Conservation (phyloP, 2,797 vertebrate genomes). For the Craterocephalus amniculus region DNA sequence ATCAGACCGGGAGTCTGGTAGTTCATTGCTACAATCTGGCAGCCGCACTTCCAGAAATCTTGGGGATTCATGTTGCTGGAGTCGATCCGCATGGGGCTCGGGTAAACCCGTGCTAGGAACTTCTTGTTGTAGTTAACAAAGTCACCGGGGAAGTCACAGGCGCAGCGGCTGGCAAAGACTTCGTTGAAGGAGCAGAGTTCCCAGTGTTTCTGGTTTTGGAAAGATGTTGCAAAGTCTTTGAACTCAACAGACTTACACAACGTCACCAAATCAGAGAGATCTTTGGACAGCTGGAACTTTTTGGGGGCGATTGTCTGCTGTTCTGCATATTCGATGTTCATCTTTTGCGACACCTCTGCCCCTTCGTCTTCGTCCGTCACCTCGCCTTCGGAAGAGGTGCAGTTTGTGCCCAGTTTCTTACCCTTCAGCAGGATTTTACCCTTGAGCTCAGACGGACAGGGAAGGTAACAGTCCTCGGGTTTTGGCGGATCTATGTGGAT, state of each 20-base stretch:
- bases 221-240: constrained; percentile 93
- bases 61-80: constrained; percentile 99
- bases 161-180: constrained; percentile 92
- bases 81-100: constrained; percentile 98
- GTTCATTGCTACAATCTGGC: constrained; percentile 99
- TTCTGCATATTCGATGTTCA: constrained; percentile 88
- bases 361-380: constrained; percentile 98
- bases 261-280: constrained; percentile 95
- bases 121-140: constrained; percentile 99
- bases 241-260: constrained; percentile 97
- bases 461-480: constrained; percentile 91
- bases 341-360: constrained; percentile 94
- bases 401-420: constrained; percentile 90
- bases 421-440: constrained; percentile 94
- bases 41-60: constrained; percentile 99
- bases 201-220: constrained; percentile 97
- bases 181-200: constrained; percentile 98
- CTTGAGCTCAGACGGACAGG: constrained; percentile 90
- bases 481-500: constrained; percentile 88
- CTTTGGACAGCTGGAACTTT: constrained; percentile 94
- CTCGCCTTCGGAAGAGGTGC: constrained; percentile 90
- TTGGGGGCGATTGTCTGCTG: constrained; percentile 84
- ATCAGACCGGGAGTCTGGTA: constrained; percentile 97
- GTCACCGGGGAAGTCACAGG: constrained; percentile 93
- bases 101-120: constrained; percentile 93